Evolutionary conservation across 2,797 vertebrate species (phyloP).

Genomic region (Hippopotamyrus pictus): DNA sequence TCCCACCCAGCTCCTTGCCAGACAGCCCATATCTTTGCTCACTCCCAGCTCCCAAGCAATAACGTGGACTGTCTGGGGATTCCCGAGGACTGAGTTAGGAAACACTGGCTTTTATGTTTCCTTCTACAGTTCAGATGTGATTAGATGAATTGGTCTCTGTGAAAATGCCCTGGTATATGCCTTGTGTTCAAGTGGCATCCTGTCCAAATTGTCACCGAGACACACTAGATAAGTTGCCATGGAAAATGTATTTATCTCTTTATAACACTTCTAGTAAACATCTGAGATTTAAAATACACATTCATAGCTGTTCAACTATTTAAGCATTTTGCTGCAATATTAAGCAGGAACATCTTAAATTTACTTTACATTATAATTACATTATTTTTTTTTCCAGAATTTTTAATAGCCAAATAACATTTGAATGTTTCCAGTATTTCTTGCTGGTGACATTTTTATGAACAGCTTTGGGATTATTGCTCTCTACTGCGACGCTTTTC

Average conservation of each 20-base stretch:
- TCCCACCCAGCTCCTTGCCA: background rate
- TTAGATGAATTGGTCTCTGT: background rate
- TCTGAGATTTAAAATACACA: background rate
- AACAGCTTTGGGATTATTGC: background rate
- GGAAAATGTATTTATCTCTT: background rate
- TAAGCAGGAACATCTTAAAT: background rate
- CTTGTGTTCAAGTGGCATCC: background rate
- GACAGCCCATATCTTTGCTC: background rate
- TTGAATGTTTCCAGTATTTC: background rate
- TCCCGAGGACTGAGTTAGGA: background rate
- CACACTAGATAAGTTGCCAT: background rate
- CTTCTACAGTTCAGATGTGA: background rate
- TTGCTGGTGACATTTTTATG: background rate
- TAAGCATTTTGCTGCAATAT: background rate
- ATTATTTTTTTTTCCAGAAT: background rate
- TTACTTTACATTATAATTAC: background rate
- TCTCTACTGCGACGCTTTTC: background rate
- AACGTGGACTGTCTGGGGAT: background rate
- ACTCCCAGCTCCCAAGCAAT: background rate
- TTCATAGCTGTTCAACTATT: background rate
- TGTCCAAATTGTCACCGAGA: background rate
- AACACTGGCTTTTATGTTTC: background rate
- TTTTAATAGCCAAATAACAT: background rate
- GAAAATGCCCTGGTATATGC: background rate
- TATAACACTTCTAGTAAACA: background rate